Evolutionary conservation across 2,888 invertebrate genomes (phyloP), one percentile per base, ranked within the genome.

Genomic region (Torymus aiolomorphi): DNA sequence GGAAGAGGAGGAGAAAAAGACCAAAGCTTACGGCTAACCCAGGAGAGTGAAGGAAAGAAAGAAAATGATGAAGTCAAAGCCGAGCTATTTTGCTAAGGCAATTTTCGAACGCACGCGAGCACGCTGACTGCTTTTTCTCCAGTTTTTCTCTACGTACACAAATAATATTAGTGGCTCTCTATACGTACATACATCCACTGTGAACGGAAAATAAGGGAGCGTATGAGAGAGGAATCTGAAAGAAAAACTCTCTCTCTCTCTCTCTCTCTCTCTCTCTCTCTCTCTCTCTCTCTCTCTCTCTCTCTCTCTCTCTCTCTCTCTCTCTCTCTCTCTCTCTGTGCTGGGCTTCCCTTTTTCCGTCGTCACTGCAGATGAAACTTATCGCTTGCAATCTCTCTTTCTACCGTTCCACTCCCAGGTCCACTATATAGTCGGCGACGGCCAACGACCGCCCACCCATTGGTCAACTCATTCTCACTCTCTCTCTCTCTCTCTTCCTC

Each of bases 351-450:
- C 73, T 56, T 74, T 71, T 71, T 13, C 63, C 20, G 66, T 51
- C 62, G 62, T 52, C 70, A 20, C 42, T 24, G 24, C 76, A 61
- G 62, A 61, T 70, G 76, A 72, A 66, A 72, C 66, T 71, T 78
- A 78, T 78, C 77, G 59, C 24, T n/a, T 3, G 72, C 71, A 42
- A 78, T 78, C 71, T 78, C 72, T 49, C 56, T 71, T 51, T 42
- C 59, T 24, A 11, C 14, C 42, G 31, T 18, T 49, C 62, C 18
- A n/a, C 20, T 42, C 14, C 52, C 12, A 31, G 11, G n/a, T 42
- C 62, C 20, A 57, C 57, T 42, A 16, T 51, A 1, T 14, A 31
- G n/a, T 3, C 24, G 3, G 24, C 24, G 3, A 4, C 31, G 31
- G 31, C 31, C 5, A 31, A 5, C 31, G 31, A 31, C 31, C 31